Conservation (phyloP, 2,797 vertebrate genomes). For the Microctenopoma stevenorrisi region DNA sequence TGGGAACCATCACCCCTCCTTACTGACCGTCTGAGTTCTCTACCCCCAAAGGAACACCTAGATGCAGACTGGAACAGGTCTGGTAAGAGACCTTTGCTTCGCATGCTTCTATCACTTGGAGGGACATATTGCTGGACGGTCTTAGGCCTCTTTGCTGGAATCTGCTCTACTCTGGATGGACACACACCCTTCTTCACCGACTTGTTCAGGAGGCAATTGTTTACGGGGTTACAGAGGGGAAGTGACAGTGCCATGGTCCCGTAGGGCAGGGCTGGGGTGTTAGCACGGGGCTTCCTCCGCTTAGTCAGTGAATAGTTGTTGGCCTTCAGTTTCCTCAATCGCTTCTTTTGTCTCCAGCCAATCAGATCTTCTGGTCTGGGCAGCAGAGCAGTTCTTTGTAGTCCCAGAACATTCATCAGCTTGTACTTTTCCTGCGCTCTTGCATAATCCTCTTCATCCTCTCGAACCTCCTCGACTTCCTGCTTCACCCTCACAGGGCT, state of each 20-base stretch:
- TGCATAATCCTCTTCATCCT: constrained; percentile 83
- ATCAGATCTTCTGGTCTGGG: constrained; percentile 84
- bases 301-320: constrained; percentile 86
- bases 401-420: constrained; percentile 85
- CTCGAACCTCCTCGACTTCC: constrained; percentile 75
- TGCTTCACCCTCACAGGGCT: constrained; percentile 82
- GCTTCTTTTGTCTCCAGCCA: constrained; percentile 87
- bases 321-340: constrained; percentile 85
- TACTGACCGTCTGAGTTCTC: constrained; percentile 72
- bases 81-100: constrained; percentile 72
- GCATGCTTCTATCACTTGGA: constrained; percentile 78
- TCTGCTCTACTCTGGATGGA: constrained; percentile 31
- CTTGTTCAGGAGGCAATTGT: constrained; percentile 73
- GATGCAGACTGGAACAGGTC: constrained; percentile 64
- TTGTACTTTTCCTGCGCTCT: constrained; percentile 86
- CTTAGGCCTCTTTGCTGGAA: constrained; percentile 59
- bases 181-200: constrained; percentile 70
- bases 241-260: constrained; percentile 68
- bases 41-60: constrained; percentile 42
- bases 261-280: constrained; percentile 51
- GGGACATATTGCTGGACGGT: constrained; percentile 35
- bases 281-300: constrained; percentile 76
- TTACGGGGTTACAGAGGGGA: constrained; percentile 79
- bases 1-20: constrained; percentile 50
- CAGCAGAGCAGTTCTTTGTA: constrained; percentile 85